Base-by-base conservation (phyloP, 1,140 invertebrate species). In the Aricia agestis region DNA sequence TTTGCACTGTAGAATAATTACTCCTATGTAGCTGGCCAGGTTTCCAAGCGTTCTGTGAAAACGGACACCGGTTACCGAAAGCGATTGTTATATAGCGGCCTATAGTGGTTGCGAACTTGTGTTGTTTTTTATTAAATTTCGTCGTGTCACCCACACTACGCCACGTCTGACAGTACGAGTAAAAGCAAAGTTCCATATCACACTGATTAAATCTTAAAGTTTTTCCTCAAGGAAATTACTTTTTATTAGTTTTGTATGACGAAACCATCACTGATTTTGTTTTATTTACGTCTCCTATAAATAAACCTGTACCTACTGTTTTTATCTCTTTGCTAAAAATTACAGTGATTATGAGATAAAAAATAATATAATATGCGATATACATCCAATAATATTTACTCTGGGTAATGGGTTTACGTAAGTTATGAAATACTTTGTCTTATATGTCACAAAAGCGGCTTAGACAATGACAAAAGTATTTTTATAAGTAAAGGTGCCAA, bases 101-200 rank as follows among this genome's bases (percentile, higher is more conserved):
- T 36, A 36, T 9, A 36, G 2, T 7, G 6, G 36, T 6, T 52
- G 45, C 13, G 0, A 11, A 13, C 7, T 45, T 52, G 9, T 52
- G 45, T 13, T 52, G 45, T 52, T 13, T 52, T 52, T 63, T 61
- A 63, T 19, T 31, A 6, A 63, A 63, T 63, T 63, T 63, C 25
- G 59, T 63, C 59, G 59, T 63, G 6, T 52, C 45, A 9, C 45
- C 11, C 45, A n/a, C n/a, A n/a, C n/a, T n/a, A n/a, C n/a, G n/a
- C n/a, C n/a, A 52, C 45, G 45, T 3, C 45, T 52, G 45, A 3
- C 45, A 52, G 45, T n/a, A n/a, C n/a, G n/a, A n/a, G n/a, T 52
- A 52, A 52, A 52, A 52, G 45, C 9, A 52, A 52, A 52, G 45
- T 52, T 52, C 45, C 13, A 13, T 52, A 52, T 52, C 45, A 52